Conservation (phyloP, 2,113 vertebrate species). For the Mystacornis crossleyi region DNA sequence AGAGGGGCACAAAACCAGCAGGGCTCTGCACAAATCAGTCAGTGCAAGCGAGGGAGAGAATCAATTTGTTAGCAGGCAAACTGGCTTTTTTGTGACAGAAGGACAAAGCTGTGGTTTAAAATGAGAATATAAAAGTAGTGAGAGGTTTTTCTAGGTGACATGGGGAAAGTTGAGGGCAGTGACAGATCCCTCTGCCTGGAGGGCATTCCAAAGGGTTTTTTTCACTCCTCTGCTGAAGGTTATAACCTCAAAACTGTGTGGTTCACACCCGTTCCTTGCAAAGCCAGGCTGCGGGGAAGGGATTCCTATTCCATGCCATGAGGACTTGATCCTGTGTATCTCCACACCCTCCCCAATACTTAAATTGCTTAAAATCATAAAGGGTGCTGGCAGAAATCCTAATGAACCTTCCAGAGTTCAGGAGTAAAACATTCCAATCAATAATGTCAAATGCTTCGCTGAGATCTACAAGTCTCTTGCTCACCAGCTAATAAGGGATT, state of each 20-base stretch:
- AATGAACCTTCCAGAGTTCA: background rate
- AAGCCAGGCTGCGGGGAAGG: background rate
- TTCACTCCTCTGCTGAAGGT: background rate
- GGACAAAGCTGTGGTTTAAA: slow-evolving; percentile 9
- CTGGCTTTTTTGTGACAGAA: slow-evolving; percentile 41
- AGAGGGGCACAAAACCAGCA: slow-evolving; percentile 14
- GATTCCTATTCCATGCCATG: background rate
- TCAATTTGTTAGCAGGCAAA: slow-evolving; percentile 35
- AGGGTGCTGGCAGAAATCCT: background rate
- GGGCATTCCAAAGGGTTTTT: background rate
- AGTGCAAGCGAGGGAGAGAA: slow-evolving; percentile 21
- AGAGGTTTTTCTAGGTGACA: slow-evolving; percentile 37
- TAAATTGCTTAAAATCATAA: background rate
- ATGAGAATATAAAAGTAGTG: background rate
- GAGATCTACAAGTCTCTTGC: background rate
- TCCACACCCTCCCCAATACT: background rate
- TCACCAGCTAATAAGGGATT: slow-evolving; percentile 46
- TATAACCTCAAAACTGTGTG: background rate
- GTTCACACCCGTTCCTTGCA: background rate
- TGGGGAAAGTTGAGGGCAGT: background rate
- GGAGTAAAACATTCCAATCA: slow-evolving; percentile 4
- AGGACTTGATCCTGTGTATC: background rate
- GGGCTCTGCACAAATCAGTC: slow-evolving; percentile 26
- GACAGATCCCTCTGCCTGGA: background rate
- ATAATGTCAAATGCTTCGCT: slow-evolving; percentile 7